Conservation (phyloP, 2,797 vertebrate species). For the Thalassophryne amazonica region DNA sequence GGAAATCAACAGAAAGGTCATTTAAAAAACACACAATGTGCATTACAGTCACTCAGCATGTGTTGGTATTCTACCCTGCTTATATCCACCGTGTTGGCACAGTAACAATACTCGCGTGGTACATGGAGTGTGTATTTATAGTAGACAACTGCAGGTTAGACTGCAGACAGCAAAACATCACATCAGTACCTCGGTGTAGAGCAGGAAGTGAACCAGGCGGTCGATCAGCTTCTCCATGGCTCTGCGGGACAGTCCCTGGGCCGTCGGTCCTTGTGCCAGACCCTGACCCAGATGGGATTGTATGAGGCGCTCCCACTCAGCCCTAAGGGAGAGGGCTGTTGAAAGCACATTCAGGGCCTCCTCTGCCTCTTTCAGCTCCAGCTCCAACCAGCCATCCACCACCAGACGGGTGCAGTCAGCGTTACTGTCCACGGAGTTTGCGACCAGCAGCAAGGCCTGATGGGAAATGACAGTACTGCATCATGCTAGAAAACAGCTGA, state of each 20-base stretch:
- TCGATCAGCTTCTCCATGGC: slow-evolving; percentile 71
- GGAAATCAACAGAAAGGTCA: background rate
- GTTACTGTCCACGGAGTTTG: slow-evolving; percentile 84
- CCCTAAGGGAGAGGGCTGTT: slow-evolving; percentile 62
- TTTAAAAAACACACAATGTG: background rate
- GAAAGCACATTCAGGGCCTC: slow-evolving; percentile 70
- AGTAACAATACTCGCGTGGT: too few species aligned
- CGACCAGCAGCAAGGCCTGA: slow-evolving; percentile 85
- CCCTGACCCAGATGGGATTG: slow-evolving; percentile 71
- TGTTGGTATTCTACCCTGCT: too few species aligned
- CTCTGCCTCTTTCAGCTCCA: slow-evolving; percentile 66
- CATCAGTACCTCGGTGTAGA: slow-evolving; percentile 82
- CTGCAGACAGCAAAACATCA: background rate
- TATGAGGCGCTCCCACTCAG: slow-evolving; percentile 84
- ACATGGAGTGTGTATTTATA: too few species aligned
- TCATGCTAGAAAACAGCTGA: background rate
- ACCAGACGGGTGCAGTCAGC: slow-evolving; percentile 86
- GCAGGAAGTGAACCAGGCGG: slow-evolving; percentile 80
- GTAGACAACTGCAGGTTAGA: too few species aligned
- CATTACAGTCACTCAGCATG: too few species aligned
- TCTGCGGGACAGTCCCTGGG: slow-evolving; percentile 8
- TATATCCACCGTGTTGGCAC: too few species aligned
- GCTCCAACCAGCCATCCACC: slow-evolving; percentile 88
- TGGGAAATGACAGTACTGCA: background rate
- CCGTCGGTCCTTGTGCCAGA: background rate